Conservation (phyloP, 2,888 invertebrate genomes). For the Arctia plantaginis region DNA sequence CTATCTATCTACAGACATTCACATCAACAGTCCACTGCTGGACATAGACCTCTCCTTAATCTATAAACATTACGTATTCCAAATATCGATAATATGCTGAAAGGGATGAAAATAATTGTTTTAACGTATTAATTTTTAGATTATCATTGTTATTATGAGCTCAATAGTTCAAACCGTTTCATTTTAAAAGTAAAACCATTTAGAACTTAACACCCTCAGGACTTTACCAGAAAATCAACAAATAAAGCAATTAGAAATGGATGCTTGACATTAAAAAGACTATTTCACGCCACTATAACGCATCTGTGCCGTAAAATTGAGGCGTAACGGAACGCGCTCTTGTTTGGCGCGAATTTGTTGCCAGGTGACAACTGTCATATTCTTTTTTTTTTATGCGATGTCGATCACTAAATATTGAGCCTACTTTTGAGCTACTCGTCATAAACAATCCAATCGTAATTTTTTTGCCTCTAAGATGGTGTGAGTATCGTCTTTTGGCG, state of each 20-base stretch:
- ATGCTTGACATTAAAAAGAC: conserved; percentile 62
- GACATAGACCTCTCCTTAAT: too few relatives aligned
- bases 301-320: conserved; percentile 76
- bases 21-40: too few relatives aligned
- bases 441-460: neutral
- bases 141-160: neutral
- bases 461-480: neutral
- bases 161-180: neutral
- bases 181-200: conserved; percentile 21
- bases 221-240: conserved; percentile 42
- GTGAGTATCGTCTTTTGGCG: neutral
- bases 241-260: conserved; percentile 62
- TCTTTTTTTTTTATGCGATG: neutral
- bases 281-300: conserved; percentile 66
- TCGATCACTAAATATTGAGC: neutral
- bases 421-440: neutral
- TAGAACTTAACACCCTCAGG: conserved; percentile 36
- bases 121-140: too few relatives aligned
- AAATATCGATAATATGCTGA: too few relatives aligned
- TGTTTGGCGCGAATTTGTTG: conserved; percentile 50
- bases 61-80: too few relatives aligned
- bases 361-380: conserved; percentile 49
- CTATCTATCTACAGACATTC: too few relatives aligned
- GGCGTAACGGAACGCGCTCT: conserved; percentile 47
- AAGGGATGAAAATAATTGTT: too few relatives aligned